Base-by-base conservation (phyloP, 2,113 vertebrate genomes). In the Atherinomorus stipes region DNA sequence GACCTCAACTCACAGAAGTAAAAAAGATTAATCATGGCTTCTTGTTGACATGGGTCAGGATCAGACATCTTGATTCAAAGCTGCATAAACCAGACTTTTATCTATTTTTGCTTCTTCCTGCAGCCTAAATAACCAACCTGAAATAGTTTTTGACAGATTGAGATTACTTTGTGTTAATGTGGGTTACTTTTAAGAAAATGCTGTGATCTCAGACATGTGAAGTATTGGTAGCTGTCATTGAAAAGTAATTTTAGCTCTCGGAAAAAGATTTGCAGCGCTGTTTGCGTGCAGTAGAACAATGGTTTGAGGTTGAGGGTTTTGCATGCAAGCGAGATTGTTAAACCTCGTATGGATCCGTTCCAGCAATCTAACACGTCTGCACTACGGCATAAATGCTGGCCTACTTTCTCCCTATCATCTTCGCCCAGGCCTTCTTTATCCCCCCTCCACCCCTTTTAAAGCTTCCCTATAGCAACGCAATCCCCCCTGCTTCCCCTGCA, bases 381-480 rank as follows among this genome's bases (percentile, higher is more conserved):
- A 82, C 25, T 60, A 71, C 81, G 44, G 74, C 63, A 60, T 49
- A 67, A 82, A 65, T 69, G 40, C 59, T 92, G 90, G 60, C 91
- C 89, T 91, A 91, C 86, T 92, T 91, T 89, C 81, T 79, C 75
- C 59, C 57, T 79, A 77, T 84, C 83, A 49, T 86, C 77, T 71
- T 64, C 53, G 50, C 76, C 81, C 81, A 72, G 65, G 69, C 53
- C 78, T 71, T 53, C 73, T 82, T 85, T 74, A 77, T 84, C 67
- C 64, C 66, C 66, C 26, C 37, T 81, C 84, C 77, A 82, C 62
- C 66, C 66, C 26, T 25, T 81, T 85, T 79, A 82, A 84, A 85
- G 67, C 72, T 54, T 62, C 57, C 16, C 50, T 42, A 63, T 54
- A 67, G 53, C 64, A 61, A 59, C 68, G 45, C 23, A 9, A 4